Conservation (phyloP, 23 tunicate genomes). For the Aplidium turbinatum region DNA sequence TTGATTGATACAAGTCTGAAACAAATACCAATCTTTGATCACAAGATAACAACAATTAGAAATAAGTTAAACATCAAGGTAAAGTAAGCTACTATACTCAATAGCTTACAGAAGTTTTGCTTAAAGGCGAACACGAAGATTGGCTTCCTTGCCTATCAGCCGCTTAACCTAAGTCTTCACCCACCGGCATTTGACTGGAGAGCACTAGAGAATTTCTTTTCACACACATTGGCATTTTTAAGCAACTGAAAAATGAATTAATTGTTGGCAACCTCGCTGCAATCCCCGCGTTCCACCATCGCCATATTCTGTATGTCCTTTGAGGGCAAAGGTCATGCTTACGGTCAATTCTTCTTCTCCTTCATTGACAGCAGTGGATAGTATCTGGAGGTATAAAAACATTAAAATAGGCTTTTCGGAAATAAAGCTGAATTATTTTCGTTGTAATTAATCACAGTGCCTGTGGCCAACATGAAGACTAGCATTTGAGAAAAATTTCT, state of each 20-base stretch:
- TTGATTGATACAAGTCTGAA: conserved; percentile 74
- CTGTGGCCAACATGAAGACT: background rate
- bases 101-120: too few relatives aligned
- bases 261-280: conserved; percentile 96
- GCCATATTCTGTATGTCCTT: conserved; percentile 85
- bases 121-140: too few relatives aligned
- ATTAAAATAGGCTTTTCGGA: background rate
- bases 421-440: background rate
- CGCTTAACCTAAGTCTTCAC: too few relatives aligned
- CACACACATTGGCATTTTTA: too few relatives aligned
- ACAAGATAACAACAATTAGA: background rate
- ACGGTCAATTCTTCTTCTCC: conserved; percentile 79
- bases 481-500: background rate
- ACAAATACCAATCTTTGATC: conserved; percentile 3
- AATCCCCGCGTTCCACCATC: conserved; percentile 76
- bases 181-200: too few relatives aligned
- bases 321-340: conserved; percentile 83
- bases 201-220: too few relatives aligned
- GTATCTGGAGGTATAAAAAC: conserved; percentile 44
- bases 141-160: too few relatives aligned
- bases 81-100: background rate
- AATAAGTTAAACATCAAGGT: background rate
- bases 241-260: too few relatives aligned
- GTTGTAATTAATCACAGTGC: background rate
- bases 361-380: conserved; percentile 82